These are phyloP conservation scores for Suncus etruscus DNA, from an alignment of 2,113 vertebrate species.

Conservation along the genomic window DNA sequence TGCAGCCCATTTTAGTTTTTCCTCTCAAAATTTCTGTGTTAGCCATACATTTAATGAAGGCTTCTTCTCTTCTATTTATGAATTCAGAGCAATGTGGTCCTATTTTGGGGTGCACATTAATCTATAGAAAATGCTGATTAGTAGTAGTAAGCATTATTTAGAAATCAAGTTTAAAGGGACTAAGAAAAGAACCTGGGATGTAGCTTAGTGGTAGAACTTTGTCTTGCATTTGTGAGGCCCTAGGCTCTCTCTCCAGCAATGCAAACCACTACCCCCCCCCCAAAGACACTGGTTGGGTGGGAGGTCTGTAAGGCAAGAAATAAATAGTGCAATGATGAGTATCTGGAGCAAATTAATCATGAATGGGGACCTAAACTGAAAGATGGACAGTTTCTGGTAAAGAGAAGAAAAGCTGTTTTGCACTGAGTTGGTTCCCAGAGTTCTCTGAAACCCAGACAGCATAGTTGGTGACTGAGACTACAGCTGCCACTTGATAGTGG, in stretches of 20 bases:
- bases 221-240: too few species aligned
- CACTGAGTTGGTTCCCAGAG: neutral
- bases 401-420: neutral
- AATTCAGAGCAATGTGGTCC: conserved; percentile 20
- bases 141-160: conserved; percentile 23
- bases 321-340: neutral
- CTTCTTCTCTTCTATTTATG: neutral
- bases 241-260: too few species aligned
- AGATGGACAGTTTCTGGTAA: neutral
- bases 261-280: too few species aligned
- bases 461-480: neutral
- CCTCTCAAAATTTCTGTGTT: conserved; percentile 31
- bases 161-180: conserved; percentile 47
- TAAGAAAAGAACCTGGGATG: neutral
- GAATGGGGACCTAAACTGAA: conserved; percentile 33
- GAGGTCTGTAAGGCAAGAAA: neutral
- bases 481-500: neutral
- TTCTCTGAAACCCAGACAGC: neutral
- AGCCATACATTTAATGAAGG: neutral
- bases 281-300: too few species aligned
- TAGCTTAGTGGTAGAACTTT: too few species aligned
- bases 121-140: conserved; percentile 1
- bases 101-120: neutral
- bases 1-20: conserved; percentile 32
- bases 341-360: neutral